Evolutionary conservation across 2,113 vertebrate genomes (phyloP), one percentile per base, ranked within the genome.

Genomic region (Stercorarius parasiticus): DNA sequence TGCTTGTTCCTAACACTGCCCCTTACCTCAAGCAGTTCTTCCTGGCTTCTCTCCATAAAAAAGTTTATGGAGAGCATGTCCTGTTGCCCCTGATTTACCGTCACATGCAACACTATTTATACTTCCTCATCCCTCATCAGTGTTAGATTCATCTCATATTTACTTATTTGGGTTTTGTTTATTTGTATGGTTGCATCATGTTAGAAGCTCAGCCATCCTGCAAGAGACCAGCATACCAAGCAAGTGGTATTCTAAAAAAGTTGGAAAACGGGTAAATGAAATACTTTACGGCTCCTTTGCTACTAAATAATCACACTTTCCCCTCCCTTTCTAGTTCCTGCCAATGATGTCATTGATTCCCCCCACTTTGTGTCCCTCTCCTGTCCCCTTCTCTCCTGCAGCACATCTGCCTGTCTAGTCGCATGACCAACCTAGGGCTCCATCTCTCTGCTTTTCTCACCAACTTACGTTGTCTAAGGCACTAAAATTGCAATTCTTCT

Each of bases 341-440:
- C 34, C 64, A 53, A 11, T 4, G 56, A 74, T 59, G 19, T 11
- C 55, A 40, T 16, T 5, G 0, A 36, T 55, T 32, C 3, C 9
- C 17, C 30, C 34, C 4, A 3, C 15, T 47, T 5, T 19, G 42
- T 22, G 47, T n/a, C 65, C 34, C 22, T 34, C 42, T 65, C 59
- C 25, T 15, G 15, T 23, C 23, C 36, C 47, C 47, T 20, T 17
- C 49, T 59, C 52, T 52, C 36, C 72, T 15, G 72, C 77, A 90
- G 64, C 61, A 53, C 30, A 50, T 64, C 71, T 29, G 20, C 42
- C 82, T 38, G 9, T 15, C 26, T 12, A 25, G 67, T 21, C 21
- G 5, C 13, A 2, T 0, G 3, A 42, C 25, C 58, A 38, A 0
- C 15, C 22, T 56, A 64, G 18, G 53, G 47, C 49, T 77, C 50